These are phyloP conservation scores for Clepsis dumicolana DNA, from an alignment of 2,888 invertebrate species.

Conservation along the genomic window DNA sequence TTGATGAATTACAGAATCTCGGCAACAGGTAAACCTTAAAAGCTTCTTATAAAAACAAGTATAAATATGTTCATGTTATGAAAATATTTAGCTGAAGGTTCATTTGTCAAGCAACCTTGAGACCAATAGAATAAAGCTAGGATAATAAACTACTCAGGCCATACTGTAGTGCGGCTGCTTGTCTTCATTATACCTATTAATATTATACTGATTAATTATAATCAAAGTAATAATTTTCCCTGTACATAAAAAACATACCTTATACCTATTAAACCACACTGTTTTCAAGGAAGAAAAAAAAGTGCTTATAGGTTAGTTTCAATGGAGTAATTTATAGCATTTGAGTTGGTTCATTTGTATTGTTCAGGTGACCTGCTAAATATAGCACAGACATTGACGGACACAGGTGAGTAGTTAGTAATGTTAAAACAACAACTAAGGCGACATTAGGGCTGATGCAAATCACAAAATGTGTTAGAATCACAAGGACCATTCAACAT, in stretches of 20 bases:
- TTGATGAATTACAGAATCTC: neutral
- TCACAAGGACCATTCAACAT: constrained; percentile 86
- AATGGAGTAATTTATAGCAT: constrained; percentile 19
- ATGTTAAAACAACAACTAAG: constrained; percentile 56
- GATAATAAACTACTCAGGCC: neutral
- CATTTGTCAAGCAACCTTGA: constrained; percentile 23
- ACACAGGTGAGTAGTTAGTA: constrained; percentile 54
- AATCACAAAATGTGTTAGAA: constrained; percentile 72
- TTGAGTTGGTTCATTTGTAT: constrained; percentile 40
- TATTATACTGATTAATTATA: neutral
- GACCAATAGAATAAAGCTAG: neutral
- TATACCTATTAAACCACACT: neutral
- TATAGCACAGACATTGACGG: constrained; percentile 44
- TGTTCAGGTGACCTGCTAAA: constrained; percentile 46
- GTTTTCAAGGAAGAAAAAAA: neutral
- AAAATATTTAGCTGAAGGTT: constrained; percentile 5
- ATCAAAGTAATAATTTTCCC: neutral
- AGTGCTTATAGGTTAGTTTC: constrained; percentile 28
- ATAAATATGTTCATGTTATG: neutral
- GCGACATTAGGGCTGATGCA: constrained; percentile 46
- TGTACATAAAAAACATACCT: neutral
- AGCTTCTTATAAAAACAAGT: neutral
- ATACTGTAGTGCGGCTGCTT: neutral
- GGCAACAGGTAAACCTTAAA: neutral
- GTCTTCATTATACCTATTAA: neutral